Evolutionary conservation across 2,797 vertebrate species (phyloP).

Genomic region (Molossus alvarezi): DNA sequence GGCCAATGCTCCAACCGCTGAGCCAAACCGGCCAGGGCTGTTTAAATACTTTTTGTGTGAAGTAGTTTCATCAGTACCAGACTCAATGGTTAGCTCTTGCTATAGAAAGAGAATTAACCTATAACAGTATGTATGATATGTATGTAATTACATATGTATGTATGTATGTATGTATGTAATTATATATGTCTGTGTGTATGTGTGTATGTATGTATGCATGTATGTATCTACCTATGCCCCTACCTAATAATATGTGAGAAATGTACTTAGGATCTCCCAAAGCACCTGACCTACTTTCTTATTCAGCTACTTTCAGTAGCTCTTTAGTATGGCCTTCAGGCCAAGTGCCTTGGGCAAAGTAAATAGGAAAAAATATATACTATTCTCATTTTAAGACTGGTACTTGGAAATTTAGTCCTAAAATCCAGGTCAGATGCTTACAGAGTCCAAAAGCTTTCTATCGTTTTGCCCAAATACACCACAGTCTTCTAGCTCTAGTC

Average conservation of each 20-base stretch:
- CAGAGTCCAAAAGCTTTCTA: neutral
- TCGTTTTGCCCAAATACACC: neutral
- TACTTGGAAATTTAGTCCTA: constrained; percentile 45
- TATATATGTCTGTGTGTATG: neutral
- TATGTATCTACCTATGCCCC: neutral
- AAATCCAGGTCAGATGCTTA: constrained; percentile 64
- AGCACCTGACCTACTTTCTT: constrained; percentile 64
- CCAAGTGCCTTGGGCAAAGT: constrained; percentile 62
- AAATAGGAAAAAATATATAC: neutral
- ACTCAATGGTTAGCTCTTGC: neutral
- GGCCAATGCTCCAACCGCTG: too few relatives aligned
- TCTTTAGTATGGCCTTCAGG: constrained; percentile 44
- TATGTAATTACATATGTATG: neutral
- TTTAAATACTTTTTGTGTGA: neutral
- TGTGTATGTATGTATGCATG: neutral
- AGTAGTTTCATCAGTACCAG: neutral
- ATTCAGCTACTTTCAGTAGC: constrained; percentile 1
- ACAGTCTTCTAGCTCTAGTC: neutral
- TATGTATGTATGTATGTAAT: neutral
- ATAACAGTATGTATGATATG: neutral
- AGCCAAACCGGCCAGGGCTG: too few relatives aligned
- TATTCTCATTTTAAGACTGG: constrained; percentile 39
- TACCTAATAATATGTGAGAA: neutral
- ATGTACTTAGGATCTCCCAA: neutral
- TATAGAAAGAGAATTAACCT: neutral